phyloP scores from a whole-genome alignment of 1,140 invertebrate species.

The Bombyx mori region ASM3026992v2 NC_085112.1:13591501-13592000 shows the following conservation, averaged over 20 bases:
- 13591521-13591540: too few relatives aligned
- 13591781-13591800: slow-evolving; percentile 82
- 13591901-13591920: too few relatives aligned
- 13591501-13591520: too few relatives aligned
- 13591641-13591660: slow-evolving; percentile 87
- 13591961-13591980: too few relatives aligned
- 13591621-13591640: slow-evolving; percentile 84
- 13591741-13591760: slow-evolving; percentile 91
- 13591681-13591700: slow-evolving; percentile 87
- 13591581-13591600: slow-evolving; percentile 72
- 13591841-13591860: too few relatives aligned
- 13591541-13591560: too few relatives aligned
- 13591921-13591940: too few relatives aligned
- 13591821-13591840: too few relatives aligned
- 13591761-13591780: slow-evolving; percentile 88
- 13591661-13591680: slow-evolving; percentile 85
- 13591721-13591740: slow-evolving; percentile 89
- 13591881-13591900: too few relatives aligned
- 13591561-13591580: slow-evolving; percentile 16
- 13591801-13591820: background rate
- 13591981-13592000: too few relatives aligned
- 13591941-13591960: too few relatives aligned
- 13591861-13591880: too few relatives aligned
- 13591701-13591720: slow-evolving; percentile 88
- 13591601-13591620: slow-evolving; percentile 78